Base-by-base conservation (phyloP, 92 coral and sea anemone genomes). In the Umimayanthus kanabou region DNA sequence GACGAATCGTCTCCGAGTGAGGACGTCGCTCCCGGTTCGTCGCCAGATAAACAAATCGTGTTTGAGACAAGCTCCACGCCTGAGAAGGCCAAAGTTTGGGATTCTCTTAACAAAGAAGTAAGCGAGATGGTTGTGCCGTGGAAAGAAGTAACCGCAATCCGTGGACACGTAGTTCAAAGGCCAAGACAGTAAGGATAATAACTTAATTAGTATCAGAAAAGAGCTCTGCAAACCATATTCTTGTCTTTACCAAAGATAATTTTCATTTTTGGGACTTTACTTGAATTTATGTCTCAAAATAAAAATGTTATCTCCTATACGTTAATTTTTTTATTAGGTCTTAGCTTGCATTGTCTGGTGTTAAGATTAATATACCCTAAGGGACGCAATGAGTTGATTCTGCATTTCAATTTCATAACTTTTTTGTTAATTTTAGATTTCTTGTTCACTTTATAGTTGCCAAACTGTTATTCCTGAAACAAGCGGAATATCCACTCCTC, bases 31-130 rank as follows among this genome's bases (percentile, higher is more conserved):
- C 64, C 64, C 3, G 15, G 15, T 45, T 5, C 37, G 67, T 69
- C 39, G 25, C 87, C 87, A 26, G 45, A 67, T 4, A 71, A 33
- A 45, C 57, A 83, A 23, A 25, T 28, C 0, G 77, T 47, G 66
- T 83, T 83, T 83, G 66, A 71, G 40, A 28, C 77, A 23, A 69
- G 43, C 26, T 15, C 66, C 26, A 42, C 65, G 3, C 64, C 78
- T 42, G 78, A 83, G 2, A 83, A 45, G 43, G 87, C 79, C 28
- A 83, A 67, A 5, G 87, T 83, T 43, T 83, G 87, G 87, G 87
- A 83, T 53, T 67, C 77, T 23, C 55, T 83, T 4, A 16, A 8
- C n/a, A 45, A 15, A 72, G 78, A 39, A 37, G 82, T 26, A 57
- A 78, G 64, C 3, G 82, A 78, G 29, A 78, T 10, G 69, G 2